Base-by-base conservation (phyloP, 2,888 invertebrate genomes). In the Cryptocheilus praepositus region DNA sequence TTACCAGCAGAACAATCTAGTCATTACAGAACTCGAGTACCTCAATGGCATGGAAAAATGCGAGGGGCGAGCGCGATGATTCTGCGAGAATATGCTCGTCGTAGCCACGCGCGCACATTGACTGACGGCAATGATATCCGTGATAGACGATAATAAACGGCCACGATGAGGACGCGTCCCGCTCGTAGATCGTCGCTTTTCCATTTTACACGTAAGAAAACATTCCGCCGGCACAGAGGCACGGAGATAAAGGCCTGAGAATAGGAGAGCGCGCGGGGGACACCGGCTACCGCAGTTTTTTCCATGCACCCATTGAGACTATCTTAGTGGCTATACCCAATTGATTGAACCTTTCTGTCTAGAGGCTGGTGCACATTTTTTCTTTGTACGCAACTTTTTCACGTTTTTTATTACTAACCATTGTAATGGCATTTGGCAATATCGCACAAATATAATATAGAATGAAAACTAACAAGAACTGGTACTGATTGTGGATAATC, bases 391-490 rank as follows among this genome's bases (percentile, higher is more conserved):
- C 73, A 73, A 66, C 75, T 77, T 84, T 80, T 77, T 70, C 71
- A 67, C 67, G 73, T 76, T 73, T 80, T 80, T 79, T 74, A 82
- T 80, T 76, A 76, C 79, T 81, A 80, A 81, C 77, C 73, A 80
- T 82, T 83, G 82, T 82, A 85, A 82, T 77, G 76, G 77, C 76
- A 83, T 84, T 84, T 82, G 82, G 80, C 81, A 83, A 82, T 83
- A 83, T 83, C 80, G 81, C 83, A 84, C 81, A 85, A 85, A 86
- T 83, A 84, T 82, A 83, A 73, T 74, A 76, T 82, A 77, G 67
- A 80, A 73, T 36, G 36, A 51, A 65, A 75, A 70, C 58, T 15
- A 54, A 45, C 56, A 46, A 49, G 22, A 56, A 11, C 58, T 64
- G 25, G 57, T 57, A 36, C 57, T 36, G 36, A 36, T 43, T 16